These are phyloP conservation scores for Myotis pilosus DNA, from an alignment of 2,797 vertebrate species.

Conservation along the genomic window DNA sequence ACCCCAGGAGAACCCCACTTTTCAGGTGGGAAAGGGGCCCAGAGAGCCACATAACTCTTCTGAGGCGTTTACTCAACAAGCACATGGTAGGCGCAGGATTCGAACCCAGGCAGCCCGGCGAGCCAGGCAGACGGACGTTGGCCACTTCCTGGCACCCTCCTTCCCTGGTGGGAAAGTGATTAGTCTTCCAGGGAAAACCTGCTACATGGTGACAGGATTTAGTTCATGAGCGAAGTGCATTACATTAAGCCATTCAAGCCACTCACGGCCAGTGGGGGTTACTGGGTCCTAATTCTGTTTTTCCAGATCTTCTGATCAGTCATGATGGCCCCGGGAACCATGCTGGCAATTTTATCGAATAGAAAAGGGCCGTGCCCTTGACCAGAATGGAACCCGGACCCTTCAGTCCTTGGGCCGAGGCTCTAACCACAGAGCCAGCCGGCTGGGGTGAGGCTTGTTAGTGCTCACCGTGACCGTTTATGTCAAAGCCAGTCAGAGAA, in stretches of 20 bases:
- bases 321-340: not conserved
- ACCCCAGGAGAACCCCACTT: not conserved
- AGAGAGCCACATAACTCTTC: not conserved
- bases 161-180: not conserved
- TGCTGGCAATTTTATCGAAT: not conserved
- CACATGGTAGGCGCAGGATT: not conserved
- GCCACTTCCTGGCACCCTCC: not conserved
- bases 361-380: not conserved
- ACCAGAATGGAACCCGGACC: not conserved
- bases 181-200: rapidly evolving
- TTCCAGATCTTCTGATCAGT: not conserved
- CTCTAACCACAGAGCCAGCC: too few species aligned
- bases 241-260: not conserved
- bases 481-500: not conserved
- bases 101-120: not conserved
- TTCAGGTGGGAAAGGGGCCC: not conserved
- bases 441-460: not conserved
- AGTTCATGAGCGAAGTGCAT: not conserved
- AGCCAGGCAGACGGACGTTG: too few species aligned
- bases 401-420: not conserved
- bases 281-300: not conserved
- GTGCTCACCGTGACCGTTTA: not conserved
- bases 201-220: not conserved
- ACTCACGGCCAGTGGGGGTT: not conserved
- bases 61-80: not conserved